Evolutionary conservation across 2,888 invertebrate species (phyloP).

Genomic region (Torymus auratus): DNA sequence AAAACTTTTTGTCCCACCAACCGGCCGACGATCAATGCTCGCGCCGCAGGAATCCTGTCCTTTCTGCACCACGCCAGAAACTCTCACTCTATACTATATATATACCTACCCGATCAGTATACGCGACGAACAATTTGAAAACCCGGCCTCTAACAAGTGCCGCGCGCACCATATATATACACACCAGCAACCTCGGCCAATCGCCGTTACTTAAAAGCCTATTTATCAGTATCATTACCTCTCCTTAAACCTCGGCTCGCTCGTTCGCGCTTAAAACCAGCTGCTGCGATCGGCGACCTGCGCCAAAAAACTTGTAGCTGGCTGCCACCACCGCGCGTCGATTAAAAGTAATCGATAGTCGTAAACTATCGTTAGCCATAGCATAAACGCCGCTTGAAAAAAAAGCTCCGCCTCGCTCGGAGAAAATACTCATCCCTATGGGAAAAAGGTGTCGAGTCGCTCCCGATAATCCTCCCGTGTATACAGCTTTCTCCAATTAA

Average conservation of each 20-base stretch:
- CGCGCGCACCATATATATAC: not conserved
- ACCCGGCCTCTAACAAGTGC: not conserved
- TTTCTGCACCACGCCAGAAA: no score
- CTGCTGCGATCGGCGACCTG: no score
- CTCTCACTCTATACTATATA: not conserved
- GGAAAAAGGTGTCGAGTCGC: constrained; percentile 31
- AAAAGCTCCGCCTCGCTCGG: not conserved
- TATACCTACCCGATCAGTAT: not conserved
- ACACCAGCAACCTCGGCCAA: not conserved
- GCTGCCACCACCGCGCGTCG: not conserved
- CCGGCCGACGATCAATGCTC: no score
- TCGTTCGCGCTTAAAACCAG: no score
- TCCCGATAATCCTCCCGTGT: not conserved
- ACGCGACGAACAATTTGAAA: not conserved
- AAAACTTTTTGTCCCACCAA: no score
- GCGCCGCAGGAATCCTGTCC: no score
- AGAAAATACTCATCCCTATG: constrained; percentile 3
- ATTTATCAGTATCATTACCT: constrained; percentile 12
- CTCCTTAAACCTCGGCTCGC: not conserved
- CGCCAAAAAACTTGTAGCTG: no score
- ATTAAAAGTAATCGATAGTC: constrained; percentile 39
- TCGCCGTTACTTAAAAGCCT: constrained; percentile 7
- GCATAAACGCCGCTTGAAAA: not conserved
- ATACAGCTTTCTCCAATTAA: constrained; percentile 50
- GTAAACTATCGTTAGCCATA: constrained; percentile 21